A percentile compares a stretch with the other conserved stretches of the same genome.
These are phyloP conservation scores for Pollenia griseotomentosa DNA, from an alignment of 2,888 invertebrate species.

Conservation along the genomic window DNA sequence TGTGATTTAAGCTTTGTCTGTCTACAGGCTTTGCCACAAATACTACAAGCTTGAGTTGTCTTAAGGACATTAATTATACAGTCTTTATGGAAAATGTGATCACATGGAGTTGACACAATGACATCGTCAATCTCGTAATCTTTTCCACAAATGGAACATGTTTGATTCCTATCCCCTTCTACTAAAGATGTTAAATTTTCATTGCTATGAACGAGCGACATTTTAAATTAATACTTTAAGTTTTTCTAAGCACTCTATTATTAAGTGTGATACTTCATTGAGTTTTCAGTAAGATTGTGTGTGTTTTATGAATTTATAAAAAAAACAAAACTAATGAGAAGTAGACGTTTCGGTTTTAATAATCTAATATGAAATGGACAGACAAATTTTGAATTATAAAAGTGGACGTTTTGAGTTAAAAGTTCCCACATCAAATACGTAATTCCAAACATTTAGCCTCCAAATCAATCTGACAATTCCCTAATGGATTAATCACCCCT, in stretches of 20 bases:
- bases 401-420: conserved; percentile 10
- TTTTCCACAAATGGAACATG: not conserved
- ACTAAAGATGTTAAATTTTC: too few relatives aligned
- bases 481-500: not conserved
- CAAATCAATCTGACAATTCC: not conserved
- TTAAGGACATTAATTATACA: not conserved
- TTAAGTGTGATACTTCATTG: conserved; percentile 1
- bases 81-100: not conserved
- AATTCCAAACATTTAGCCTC: not conserved
- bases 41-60: too few relatives aligned
- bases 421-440: not conserved
- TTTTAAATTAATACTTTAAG: not conserved
- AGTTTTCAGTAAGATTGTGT: not conserved
- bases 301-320: not conserved
- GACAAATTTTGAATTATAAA: not conserved
- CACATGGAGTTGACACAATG: not conserved
- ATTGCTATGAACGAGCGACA: too few relatives aligned
- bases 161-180: too few relatives aligned
- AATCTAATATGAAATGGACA: not conserved
- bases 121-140: not conserved
- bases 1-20: not conserved
- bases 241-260: not conserved
- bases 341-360: not conserved
- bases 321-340: not conserved
- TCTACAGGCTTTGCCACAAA: not conserved